Evolutionary conservation across 2,797 vertebrate species (phyloP), one percentile per base, ranked within the genome.

Genomic region (Rhodeus uyekii): DNA sequence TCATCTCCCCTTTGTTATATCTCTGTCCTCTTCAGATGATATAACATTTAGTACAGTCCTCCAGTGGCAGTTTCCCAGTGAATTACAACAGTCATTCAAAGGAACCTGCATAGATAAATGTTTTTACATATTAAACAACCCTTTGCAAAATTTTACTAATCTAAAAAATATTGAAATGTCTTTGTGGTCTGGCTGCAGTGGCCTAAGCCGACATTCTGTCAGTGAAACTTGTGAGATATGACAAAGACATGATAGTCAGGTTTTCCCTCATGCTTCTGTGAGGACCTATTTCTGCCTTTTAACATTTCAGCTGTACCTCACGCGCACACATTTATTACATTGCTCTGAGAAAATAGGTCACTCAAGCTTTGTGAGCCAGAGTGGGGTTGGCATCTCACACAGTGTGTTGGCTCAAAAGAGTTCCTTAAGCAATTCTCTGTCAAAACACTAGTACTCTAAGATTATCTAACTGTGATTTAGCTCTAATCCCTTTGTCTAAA

Each of bases 311-410:
- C 55, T 73, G 58, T 63, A 60, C 63, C 83, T 50, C 72, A 61
- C 16, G 34, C 16, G 34, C 46, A 29, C 55, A 79, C 48, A 67
- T 44, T 81, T 81, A 44, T 64, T 64, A 36, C 65, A 38, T 42
- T 39, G 72, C 42, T 27, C 44, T 61, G 72, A 81, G 73, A 80
- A 85, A 85, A 80, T 85, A 22, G 85, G 81, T 80, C 83, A 86
- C 67, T 85, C 78, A 72, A 67, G 77, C 80, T 84, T 29, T 83
- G 60, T 64, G 48, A 75, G 79, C 71, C 61, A 38, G 24, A 73
- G 38, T 76, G 8, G 38, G 50, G 74, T 83, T 80, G 75, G 50
- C 67, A 72, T 80, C 50, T 78, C 55, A 14, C 67, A 53, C 42
- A n/a, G 55, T 80, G 48, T 48, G 44, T 82, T 29, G 10, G 71